phyloP scores from a whole-genome alignment of 2,888 invertebrate species.

The Drosophila maculinotata region DNA sequence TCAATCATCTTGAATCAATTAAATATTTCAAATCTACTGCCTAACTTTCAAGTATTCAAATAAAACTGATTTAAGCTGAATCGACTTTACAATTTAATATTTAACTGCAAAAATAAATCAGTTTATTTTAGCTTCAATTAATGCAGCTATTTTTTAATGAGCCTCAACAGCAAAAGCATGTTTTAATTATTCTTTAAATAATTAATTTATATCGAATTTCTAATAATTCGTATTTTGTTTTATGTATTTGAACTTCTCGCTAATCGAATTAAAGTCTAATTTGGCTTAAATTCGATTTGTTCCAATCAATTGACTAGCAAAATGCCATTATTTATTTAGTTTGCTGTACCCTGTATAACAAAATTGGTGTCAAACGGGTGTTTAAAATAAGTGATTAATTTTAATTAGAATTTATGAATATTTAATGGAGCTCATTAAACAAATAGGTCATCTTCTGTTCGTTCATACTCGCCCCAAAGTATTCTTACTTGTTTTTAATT shows the following conservation, averaged over 20 bases:
- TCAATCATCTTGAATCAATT: conserved; percentile 8
- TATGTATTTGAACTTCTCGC: not conserved
- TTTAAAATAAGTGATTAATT: too few relatives aligned
- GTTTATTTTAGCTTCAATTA: not conserved
- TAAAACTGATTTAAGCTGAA: too few relatives aligned
- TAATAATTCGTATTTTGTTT: not conserved
- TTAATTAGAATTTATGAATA: too few relatives aligned
- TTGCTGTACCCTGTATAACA: not conserved
- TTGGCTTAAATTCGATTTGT: conserved; percentile 7
- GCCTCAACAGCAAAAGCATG: not conserved
- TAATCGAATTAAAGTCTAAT: conserved; percentile 10
- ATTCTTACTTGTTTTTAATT: conserved; percentile 2
- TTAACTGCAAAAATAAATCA: too few relatives aligned
- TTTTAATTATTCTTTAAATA: not conserved
- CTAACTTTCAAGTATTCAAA: too few relatives aligned
- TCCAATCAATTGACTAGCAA: conserved; percentile 12
- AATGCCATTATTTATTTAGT: not conserved
- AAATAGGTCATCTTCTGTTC: not conserved
- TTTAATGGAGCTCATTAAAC: too few relatives aligned
- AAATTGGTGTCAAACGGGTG: too few relatives aligned
- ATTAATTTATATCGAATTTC: not conserved
- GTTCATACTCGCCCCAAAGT: not conserved
- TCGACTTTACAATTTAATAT: too few relatives aligned
- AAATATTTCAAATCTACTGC: too few relatives aligned
- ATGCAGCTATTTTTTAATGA: too few relatives aligned